Evolutionary conservation across 2,113 vertebrate genomes (phyloP).

Genomic region (Pogona vitticeps): DNA sequence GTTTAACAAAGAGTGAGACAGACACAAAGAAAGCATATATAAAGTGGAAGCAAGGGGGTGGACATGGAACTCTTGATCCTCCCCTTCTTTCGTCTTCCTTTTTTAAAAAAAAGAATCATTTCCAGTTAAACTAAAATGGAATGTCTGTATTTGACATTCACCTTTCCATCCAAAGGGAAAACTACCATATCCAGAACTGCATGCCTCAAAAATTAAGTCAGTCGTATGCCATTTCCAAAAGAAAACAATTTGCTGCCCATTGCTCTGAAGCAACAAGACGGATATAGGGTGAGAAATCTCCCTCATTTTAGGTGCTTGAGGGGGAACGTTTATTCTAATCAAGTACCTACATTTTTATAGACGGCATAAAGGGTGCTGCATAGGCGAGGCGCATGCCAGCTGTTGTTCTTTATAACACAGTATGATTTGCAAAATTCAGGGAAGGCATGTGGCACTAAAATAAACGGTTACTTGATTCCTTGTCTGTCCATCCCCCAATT

Average conservation of each 20-base stretch:
- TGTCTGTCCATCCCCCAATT: conserved; percentile 9
- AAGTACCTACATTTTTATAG: conserved; percentile 37
- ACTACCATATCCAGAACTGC: conserved; percentile 8
- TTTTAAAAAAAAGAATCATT: conserved; percentile 22
- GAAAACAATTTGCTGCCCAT: conserved; percentile 46
- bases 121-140: conserved; percentile 39
- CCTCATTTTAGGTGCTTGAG: conserved; percentile 38
- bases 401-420: conserved; percentile 71
- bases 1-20: neutral
- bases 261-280: conserved; percentile 47
- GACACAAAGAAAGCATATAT: neutral
- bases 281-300: conserved; percentile 47
- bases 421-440: conserved; percentile 66
- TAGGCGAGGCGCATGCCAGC: conserved; percentile 69
- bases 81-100: conserved; percentile 4
- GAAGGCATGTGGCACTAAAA: conserved; percentile 68
- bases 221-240: conserved; percentile 42
- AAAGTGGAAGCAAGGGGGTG: neutral
- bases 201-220: conserved; percentile 34
- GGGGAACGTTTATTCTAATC: conserved; percentile 38
- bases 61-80: neutral
- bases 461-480: conserved; percentile 63
- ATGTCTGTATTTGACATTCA: conserved; percentile 31
- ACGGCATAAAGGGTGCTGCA: conserved; percentile 66
- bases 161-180: conserved; percentile 1